Percentiles rank a stretch among this genome's conserved stretches.
These are phyloP conservation scores for Cebus imitator DNA, from an alignment of 2,113 vertebrate species.

Conservation along the genomic window DNA sequence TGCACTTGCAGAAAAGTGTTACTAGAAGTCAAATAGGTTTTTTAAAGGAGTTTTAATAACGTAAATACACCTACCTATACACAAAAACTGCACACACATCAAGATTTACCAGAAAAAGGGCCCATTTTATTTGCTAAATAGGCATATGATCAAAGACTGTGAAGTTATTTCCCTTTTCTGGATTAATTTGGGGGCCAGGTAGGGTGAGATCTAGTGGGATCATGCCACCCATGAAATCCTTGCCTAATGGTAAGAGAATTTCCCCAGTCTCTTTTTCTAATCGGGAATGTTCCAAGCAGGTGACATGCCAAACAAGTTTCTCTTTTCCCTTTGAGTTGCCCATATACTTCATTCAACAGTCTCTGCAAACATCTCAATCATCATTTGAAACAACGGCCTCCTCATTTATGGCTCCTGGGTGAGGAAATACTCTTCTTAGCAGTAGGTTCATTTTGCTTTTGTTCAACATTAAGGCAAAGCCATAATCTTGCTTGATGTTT, in stretches of 20 bases:
- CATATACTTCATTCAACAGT: not conserved
- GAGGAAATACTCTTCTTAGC: not conserved
- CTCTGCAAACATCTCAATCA: not conserved
- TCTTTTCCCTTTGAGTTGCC: not conserved
- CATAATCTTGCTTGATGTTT: not conserved
- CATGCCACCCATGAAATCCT: not conserved
- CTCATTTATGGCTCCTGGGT: not conserved
- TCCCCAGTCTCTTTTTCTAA: not conserved
- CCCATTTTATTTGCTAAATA: not conserved
- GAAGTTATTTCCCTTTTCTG: not conserved
- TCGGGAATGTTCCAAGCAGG: not conserved
- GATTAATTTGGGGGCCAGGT: not conserved
- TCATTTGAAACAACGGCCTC: not conserved
- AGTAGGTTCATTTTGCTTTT: not conserved
- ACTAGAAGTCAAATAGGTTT: constrained; percentile 1
- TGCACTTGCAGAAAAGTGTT: not conserved
- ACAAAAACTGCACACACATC: not conserved
- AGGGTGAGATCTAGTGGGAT: not conserved
- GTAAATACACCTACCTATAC: not conserved
- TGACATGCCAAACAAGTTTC: not conserved
- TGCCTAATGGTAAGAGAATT: not conserved
- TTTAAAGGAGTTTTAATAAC: not conserved
- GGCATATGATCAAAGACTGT: not conserved
- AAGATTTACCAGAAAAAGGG: not conserved
- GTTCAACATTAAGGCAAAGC: not conserved